Base-by-base conservation (phyloP, 23 tunicate species). In the Ascidia mentula region DNA sequence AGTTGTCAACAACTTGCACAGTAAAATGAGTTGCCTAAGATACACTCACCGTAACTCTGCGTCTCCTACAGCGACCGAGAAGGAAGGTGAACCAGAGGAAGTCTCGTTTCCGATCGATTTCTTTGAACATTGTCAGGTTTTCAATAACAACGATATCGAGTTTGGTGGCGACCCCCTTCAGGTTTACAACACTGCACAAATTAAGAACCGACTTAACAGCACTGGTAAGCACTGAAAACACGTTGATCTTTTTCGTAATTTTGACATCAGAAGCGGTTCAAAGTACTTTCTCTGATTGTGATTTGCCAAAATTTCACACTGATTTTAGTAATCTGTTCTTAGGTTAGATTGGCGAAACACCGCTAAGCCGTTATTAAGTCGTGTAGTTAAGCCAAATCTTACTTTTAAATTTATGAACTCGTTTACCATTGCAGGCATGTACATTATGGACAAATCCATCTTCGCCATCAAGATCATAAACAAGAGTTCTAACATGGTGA, bases 181-280 rank as follows among this genome's bases (percentile, higher is more conserved):
- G 69, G 86, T 96, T 28, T 96, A 96, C 88, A 91, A 96, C 45
- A 80, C 89, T 0, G 85, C 86, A 26, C 99, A 90, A 75, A 87
- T 87, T 18, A 90, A 91, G 45, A 84, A 91, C 82, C 38, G 97
- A 40, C 84, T 96, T 33, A 82, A 84, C 84, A 75, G 87, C 80
- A 79, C 90, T 26, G 90, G 90, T 86, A 37, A 2, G 38, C 31
- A 17, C 35, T 71, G 39, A n/a, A n/a, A n/a, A n/a, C n/a, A n/a
- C n/a, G n/a, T n/a, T n/a, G n/a, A n/a, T n/a, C n/a, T n/a, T n/a
- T n/a, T n/a, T n/a, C n/a, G n/a, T n/a, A n/a, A n/a, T n/a, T n/a
- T n/a, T n/a, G n/a, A n/a, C n/a, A n/a, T n/a, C n/a, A n/a, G n/a
- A n/a, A n/a, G n/a, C n/a, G n/a, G n/a, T n/a, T n/a, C n/a, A n/a